Base-by-base conservation (phyloP, 2,113 vertebrate genomes). In the Chascanopsetta lugubris region DNA sequence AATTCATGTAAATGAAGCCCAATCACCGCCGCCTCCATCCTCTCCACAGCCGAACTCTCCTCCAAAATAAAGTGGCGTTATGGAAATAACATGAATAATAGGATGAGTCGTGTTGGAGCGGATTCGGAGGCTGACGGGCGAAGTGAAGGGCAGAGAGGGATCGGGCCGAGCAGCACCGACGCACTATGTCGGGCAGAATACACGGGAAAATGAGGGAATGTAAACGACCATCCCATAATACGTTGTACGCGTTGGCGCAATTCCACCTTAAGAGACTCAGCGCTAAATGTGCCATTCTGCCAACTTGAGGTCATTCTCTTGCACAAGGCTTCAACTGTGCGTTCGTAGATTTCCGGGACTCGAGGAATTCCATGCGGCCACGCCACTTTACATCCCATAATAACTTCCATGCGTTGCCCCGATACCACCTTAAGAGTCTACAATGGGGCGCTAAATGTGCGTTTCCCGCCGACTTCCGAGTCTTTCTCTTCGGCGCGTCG, bases 41-140 rank as follows among this genome's bases (percentile, higher is more conserved):
- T 61, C 48, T 36, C 43, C 1, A 12, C 34, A 9, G 15, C 21
- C 53, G 12, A 57, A 43, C 22, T 54, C 18, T 36, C 40, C 43
- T 55, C 43, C n/a, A 46, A 58, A 68, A 63, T 30, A 48, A 72
- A 73, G 53, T 67, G 61, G 4, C 2, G 38, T 36, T 57, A 61
- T 61, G 64, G 48, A 72, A 72, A 69, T 81, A 40, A 48, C 26
- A 51, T 65, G 69, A 65, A 64, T 77, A 62, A 70, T 53, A 34
- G 59, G 48, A n/a, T 29, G 69, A 46, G 48, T n/a, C 46, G 53
- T 59, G 60, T 34, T 20, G 43, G 21, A 60, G 62, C 21, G 36
- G 55, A 45, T 57, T 80, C n/a, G 22, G 3, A 10, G 17, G 59
- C 60, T 46, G 67, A 69, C 63, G 48, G 72, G 54, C 50, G 36